Percentiles rank a stretch among this genome's conserved stretches.
These are phyloP conservation scores for Tetanocera ferruginea DNA, from an alignment of 2,888 invertebrate genomes.

Conservation along the genomic window DNA sequence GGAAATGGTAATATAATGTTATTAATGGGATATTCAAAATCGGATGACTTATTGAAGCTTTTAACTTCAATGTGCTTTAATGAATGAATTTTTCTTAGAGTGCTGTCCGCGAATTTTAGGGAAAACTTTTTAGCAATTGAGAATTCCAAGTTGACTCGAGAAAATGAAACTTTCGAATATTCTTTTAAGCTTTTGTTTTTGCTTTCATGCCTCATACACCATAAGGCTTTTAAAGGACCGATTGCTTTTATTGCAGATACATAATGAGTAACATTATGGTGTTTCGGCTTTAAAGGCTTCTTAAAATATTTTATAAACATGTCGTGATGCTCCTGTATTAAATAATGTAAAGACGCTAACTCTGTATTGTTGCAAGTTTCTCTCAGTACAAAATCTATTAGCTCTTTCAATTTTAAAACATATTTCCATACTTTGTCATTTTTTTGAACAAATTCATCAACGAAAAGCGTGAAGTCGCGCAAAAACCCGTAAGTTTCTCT, in stretches of 20 bases:
- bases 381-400: conserved; percentile 36
- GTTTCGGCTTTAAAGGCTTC: conserved; percentile 41
- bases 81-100: background rate
- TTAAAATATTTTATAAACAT: conserved; percentile 32
- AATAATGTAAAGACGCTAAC: conserved; percentile 26
- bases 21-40: background rate
- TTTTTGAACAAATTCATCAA: conserved; percentile 35
- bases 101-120: conserved; percentile 1
- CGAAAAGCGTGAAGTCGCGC: conserved; percentile 34
- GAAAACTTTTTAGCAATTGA: conserved; percentile 18
- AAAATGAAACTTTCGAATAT: conserved; percentile 24
- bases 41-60: background rate
- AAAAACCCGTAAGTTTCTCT: conserved; percentile 41
- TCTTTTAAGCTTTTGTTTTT: conserved; percentile 8
- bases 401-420: conserved; percentile 38
- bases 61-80: background rate
- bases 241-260: conserved; percentile 23
- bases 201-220: conserved; percentile 41
- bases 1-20: background rate
- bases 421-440: conserved; percentile 34
- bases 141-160: conserved; percentile 12
- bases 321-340: conserved; percentile 30
- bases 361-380: conserved; percentile 36
- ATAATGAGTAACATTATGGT: conserved; percentile 40
- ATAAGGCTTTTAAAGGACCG: conserved; percentile 33